Evolutionary conservation across 2,888 invertebrate genomes (phyloP), one percentile per base, ranked within the genome.

Genomic region (Adineta ricciae): DNA sequence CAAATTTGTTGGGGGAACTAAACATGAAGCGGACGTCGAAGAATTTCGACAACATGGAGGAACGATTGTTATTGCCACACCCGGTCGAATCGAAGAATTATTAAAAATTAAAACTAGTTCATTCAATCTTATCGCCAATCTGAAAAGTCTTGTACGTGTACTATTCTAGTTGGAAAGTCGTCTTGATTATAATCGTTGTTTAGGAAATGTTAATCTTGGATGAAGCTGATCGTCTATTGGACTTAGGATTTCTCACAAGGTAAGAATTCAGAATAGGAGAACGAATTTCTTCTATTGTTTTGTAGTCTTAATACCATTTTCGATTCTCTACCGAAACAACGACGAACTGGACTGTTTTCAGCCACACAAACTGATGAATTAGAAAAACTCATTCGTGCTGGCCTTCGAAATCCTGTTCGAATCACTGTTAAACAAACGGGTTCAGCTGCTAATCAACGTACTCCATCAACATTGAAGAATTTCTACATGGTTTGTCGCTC

Each of bases 361-460:
- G 99, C 99, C 0, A 99, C 99, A 2, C 98, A 98, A 91, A 97
- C 97, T 0, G 95, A 95, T 89, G 95, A 97, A 90, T 92, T 97
- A 0, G 94, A 95, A 87, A 94, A 95, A 88, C 91, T 99, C 24
- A 94, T 97, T 84, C 92, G 96, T 88, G 97, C 97, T 5, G 98
- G 98, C 0, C 87, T 98, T 11, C 92, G 97, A 87, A 97, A 98
- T 91, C 97, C 97, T 0, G 95, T 96, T 0, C 91, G 95, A 0
- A 94, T 98, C 19, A 93, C 94, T 27, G 96, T 98, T 0, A 95
- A 95, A 89, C 96, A 96, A 89, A 96, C 95, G 93, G 0, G 27
- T 2, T 32, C 50, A n/a, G 84, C 83, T 21, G 78, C 84, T 19
- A 86, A 87, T 36, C 90, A 90, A 84, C 88, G 90, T 86, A 92